Base-by-base conservation (phyloP, 1,140 invertebrate species). In the Lepidurus couesii region DNA sequence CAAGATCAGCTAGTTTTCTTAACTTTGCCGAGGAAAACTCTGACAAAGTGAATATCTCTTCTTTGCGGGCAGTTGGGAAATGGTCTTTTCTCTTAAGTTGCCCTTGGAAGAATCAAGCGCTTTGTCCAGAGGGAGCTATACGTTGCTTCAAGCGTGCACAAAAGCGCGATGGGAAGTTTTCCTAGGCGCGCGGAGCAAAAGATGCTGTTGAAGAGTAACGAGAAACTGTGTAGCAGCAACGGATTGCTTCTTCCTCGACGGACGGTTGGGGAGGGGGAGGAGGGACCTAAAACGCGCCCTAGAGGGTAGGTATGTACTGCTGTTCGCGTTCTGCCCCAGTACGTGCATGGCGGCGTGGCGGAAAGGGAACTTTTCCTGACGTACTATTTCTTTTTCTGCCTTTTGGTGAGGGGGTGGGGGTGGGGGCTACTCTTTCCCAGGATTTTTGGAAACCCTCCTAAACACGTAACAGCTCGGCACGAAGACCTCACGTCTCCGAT, bases 11-110 rank as follows among this genome's bases (percentile, higher is more conserved):
- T 65, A 21, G 53, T 21, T 65, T 21, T 5, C 53, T 65, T 65
- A 65, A 65, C 16, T n/a, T 21, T n/a, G 21, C 16, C 16, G n/a
- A 65, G 21, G 45, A 65, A 65, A 65, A 65, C 16, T 65, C 53
- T 65, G 53, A 65, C 53, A 65, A 65, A 65, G 53, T 65, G 53
- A 65, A 65, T 65, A 65, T 65, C 53, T 65, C 53, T 65, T 65
- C 53, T 65, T 65, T 65, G 53, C 53, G 53, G 53, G 53, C 13
- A 65, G 53, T 65, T 65, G n/a, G 53, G 3, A 65, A 65, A 65
- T 65, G 53, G 9, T 9, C 53, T 65, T 65, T 65, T 65, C 53
- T 65, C 53, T 65, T 65, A 65, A 65, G 53, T 21, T 16, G 53
- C 53, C 21, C 53, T 65, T 65, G 13, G 13, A 65, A 65, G 21